These are phyloP conservation scores for Catocala fraxini DNA, from an alignment of 2,888 invertebrate species.

Conservation along the genomic window DNA sequence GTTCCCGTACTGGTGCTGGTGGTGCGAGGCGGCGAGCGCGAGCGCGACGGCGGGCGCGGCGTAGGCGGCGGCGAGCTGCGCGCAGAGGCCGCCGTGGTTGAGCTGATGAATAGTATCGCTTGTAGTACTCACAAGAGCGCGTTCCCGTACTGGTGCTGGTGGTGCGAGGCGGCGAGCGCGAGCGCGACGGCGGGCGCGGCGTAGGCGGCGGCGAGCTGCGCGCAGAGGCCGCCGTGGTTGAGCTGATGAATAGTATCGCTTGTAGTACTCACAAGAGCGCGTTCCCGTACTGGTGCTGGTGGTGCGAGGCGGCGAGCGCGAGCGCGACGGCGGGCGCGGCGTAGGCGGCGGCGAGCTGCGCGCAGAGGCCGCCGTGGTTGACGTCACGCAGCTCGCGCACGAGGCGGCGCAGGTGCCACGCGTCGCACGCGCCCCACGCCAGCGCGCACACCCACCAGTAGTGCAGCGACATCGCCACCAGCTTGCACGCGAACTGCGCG, in stretches of 20 bases:
- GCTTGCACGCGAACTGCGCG: conserved; percentile 93
- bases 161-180: conserved; percentile 96
- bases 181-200: conserved; percentile 97
- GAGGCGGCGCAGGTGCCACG: conserved; percentile 97
- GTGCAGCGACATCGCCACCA: conserved; percentile 96
- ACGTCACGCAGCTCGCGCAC: conserved; percentile 98
- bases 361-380: conserved; percentile 97
- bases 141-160: conserved; percentile 98
- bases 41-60: conserved; percentile 97
- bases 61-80: conserved; percentile 97
- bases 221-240: conserved; percentile 97
- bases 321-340: conserved; percentile 97
- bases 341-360: conserved; percentile 97
- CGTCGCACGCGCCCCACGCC: conserved; percentile 97
- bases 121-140: conserved; percentile 93
- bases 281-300: conserved; percentile 98
- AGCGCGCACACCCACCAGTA: conserved; percentile 97
- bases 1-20: conserved; percentile 98
- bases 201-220: conserved; percentile 97
- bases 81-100: conserved; percentile 97
- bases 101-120: conserved; percentile 62
- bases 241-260: conserved; percentile 62
- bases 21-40: conserved; percentile 96
- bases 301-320: conserved; percentile 96
- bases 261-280: conserved; percentile 93